Conservation (phyloP, 2,888 invertebrate species). For the Drosophila engyochracea region DNA sequence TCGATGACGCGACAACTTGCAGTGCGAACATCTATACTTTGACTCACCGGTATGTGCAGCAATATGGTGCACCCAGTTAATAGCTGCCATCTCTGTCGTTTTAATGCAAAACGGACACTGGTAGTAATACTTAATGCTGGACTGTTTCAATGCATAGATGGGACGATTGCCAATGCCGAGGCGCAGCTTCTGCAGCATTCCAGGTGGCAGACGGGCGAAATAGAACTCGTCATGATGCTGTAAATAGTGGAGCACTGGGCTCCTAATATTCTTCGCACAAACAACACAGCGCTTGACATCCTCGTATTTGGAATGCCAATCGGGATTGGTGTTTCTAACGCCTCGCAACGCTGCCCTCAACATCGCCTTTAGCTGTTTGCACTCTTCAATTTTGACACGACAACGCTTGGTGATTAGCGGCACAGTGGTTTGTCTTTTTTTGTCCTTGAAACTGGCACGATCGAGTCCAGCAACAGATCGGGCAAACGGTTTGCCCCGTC, state of each 20-base stretch:
- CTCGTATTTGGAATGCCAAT: conserved; percentile 79
- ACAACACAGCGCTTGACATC: conserved; percentile 69
- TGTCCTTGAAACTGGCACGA: conserved; percentile 22
- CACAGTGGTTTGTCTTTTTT: not conserved
- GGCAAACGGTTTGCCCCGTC: conserved; percentile 41
- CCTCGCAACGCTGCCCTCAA: not conserved
- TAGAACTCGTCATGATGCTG: conserved; percentile 76
- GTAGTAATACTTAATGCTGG: conserved; percentile 43
- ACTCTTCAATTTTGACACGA: conserved; percentile 8
- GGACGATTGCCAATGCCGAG: conserved; percentile 41
- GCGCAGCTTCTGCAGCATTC: conserved; percentile 64
- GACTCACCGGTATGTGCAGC: conserved; percentile 93
- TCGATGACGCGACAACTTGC: conserved; percentile 76
- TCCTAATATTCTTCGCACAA: conserved; percentile 53
- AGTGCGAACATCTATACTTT: conserved; percentile 88
- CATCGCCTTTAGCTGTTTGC: not conserved
- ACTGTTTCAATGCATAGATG: not conserved
- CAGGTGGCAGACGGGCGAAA: conserved; percentile 76
- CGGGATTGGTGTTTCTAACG: conserved; percentile 63
- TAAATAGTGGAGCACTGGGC: conserved; percentile 67
- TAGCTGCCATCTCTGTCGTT: conserved; percentile 45
- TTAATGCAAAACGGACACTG: conserved; percentile 81
- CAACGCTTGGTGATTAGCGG: not conserved
- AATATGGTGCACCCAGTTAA: conserved; percentile 88
- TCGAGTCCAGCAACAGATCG: not conserved